Conservation (phyloP, 1,140 invertebrate genomes). For the Cyrtorhinus lividipennis region DNA sequence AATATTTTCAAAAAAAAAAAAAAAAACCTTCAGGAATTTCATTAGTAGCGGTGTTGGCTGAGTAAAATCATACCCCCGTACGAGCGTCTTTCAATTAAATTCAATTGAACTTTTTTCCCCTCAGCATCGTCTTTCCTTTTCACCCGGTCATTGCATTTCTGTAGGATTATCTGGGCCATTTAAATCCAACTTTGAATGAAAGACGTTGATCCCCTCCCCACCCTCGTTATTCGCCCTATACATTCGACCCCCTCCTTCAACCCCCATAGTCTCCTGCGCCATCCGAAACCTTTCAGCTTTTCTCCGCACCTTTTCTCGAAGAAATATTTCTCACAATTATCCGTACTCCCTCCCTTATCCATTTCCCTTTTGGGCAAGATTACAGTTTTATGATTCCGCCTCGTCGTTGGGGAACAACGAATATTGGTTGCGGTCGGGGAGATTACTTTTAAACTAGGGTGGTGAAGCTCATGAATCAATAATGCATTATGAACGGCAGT, state of each 20-base stretch:
- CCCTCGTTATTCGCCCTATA: not conserved
- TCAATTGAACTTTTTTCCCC: not conserved
- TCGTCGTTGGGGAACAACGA: not conserved
- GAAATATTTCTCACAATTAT: slow-evolving; percentile 10
- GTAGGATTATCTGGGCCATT: slow-evolving; percentile 1
- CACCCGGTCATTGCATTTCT: too few species aligned
- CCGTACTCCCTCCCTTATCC: not conserved
- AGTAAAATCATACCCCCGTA: too few species aligned
- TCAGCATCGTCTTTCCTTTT: not conserved
- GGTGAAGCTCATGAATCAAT: slow-evolving; percentile 8
- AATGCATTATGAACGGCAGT: slow-evolving; percentile 9
- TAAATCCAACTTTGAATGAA: slow-evolving; percentile 1
- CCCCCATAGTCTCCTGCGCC: not conserved
- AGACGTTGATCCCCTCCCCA: not conserved
- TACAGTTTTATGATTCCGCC: slow-evolving; percentile 6
- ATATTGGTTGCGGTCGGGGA: slow-evolving; percentile 6
- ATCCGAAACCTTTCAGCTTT: not conserved
- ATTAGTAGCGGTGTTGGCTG: too few species aligned
- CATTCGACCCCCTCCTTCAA: not conserved
- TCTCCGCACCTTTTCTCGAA: not conserved
- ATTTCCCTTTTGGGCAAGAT: slow-evolving; percentile 5
- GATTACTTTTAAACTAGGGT: slow-evolving; percentile 10
- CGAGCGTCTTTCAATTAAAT: not conserved
- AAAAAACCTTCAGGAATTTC: too few species aligned
- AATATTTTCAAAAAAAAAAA: too few species aligned